These are phyloP conservation scores for Drosophila borealis DNA, from an alignment of 2,888 invertebrate species.

Conservation along the genomic window DNA sequence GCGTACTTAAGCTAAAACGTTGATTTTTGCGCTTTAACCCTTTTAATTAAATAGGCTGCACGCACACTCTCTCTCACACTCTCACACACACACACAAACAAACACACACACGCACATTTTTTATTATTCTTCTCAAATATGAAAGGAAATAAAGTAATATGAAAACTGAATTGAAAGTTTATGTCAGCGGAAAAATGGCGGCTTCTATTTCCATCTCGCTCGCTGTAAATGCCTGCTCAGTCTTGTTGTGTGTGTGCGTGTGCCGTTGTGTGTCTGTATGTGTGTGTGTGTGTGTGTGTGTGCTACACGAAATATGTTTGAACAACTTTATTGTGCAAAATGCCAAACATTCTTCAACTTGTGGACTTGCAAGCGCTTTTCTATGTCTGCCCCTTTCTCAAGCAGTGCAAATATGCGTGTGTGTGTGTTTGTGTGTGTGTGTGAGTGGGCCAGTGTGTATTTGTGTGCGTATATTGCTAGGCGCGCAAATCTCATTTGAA, in stretches of 20 bases:
- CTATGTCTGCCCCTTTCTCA: conserved; percentile 11
- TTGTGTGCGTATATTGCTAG: conserved; percentile 56
- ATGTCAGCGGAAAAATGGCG: conserved; percentile 69
- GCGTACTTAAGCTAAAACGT: not conserved
- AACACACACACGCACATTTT: not conserved
- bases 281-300: conserved; percentile 17
- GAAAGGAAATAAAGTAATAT: conserved; percentile 45
- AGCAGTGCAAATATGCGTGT: conserved; percentile 4
- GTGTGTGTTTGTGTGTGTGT: conserved; percentile 6
- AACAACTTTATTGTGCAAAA: conserved; percentile 78
- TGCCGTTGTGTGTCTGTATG: not conserved
- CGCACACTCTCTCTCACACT: not conserved
- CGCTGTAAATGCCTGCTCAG: not conserved
- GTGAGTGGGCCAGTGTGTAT: conserved; percentile 7
- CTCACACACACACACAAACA: too few species aligned
- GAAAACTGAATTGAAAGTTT: conserved; percentile 71
- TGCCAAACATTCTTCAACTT: conserved; percentile 76
- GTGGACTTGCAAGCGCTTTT: conserved; percentile 50
- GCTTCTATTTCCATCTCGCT: conserved; percentile 24
- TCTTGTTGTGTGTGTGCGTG: conserved; percentile 13
- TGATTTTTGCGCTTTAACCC: not conserved
- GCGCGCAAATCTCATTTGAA: conserved; percentile 77
- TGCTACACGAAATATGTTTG: conserved; percentile 68
- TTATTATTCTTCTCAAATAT: conserved; percentile 16
- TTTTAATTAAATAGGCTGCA: conserved; percentile 26